Base-by-base conservation (phyloP, 2,797 vertebrate genomes). In the Molossus alvarezi region DNA sequence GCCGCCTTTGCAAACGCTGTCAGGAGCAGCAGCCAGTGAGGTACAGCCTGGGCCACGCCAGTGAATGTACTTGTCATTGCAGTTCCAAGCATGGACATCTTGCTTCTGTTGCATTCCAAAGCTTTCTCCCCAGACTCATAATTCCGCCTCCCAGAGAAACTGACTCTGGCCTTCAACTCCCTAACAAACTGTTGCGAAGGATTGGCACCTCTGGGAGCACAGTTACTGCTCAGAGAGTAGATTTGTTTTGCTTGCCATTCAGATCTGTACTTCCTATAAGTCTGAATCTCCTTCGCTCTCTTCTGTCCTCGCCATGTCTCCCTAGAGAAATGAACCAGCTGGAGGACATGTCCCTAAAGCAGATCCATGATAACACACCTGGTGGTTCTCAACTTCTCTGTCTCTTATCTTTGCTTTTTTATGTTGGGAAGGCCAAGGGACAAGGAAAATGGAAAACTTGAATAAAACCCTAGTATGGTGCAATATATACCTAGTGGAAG, bases 201-300 rank as follows among this genome's bases (percentile, higher is more conserved):
- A 83, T 87, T 85, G 81, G 20, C 21, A 45, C 84, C 55, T 77
- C 88, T 41, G 25, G 95, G 76, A 85, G 41, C n/a, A 37, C 29
- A 79, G 67, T 79, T 58, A 76, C 91, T 67, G 27, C 29, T 60
- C 53, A 81, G 41, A 90, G 71, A 89, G 90, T 83, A 84, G 62
- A 96, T 95, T 72, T 88, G 95, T 83, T 96, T 90, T 6, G 0
- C 73, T 95, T 90, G 29, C 88, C 87, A 75, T 92, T 95, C 94
- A 94, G 15, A 88, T 65, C 77, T 85, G 57, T 67, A 45, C 57
- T 67, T 75, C 76, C 21, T 7, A 3, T 53, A 62, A 72, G n/a
- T 55, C 90, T 91, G 55, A 58, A 21, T 58, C 13, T 58, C 17
- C 14, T 72, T 48, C 3, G 0, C 5, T 73, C 15, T 82, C 57